phyloP scores from a whole-genome alignment of 2,113 vertebrate species.

The Pelecanoides urinatrix region DNA sequence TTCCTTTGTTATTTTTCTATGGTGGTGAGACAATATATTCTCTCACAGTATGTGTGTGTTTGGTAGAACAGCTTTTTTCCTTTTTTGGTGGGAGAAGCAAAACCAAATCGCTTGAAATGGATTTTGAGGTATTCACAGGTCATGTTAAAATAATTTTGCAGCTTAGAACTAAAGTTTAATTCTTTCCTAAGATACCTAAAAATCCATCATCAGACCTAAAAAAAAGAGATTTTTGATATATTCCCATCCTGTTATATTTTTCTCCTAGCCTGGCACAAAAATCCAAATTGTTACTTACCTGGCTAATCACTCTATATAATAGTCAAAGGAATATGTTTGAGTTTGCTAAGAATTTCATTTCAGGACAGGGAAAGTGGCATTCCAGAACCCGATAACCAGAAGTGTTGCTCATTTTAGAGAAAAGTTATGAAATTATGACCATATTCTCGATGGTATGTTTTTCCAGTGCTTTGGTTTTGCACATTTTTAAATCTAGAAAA shows the following conservation, averaged over 20 bases:
- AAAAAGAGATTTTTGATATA: background rate
- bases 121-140: background rate
- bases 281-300: background rate
- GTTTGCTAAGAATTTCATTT: background rate
- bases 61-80: background rate
- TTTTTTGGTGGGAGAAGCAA: background rate
- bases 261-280: background rate
- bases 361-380: background rate
- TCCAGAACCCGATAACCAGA: background rate
- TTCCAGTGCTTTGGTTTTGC: background rate
- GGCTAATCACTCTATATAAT: background rate
- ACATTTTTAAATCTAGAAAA: background rate
- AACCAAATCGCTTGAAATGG: background rate
- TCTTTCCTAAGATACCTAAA: background rate
- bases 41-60: background rate
- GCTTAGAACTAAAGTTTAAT: background rate
- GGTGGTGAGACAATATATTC: background rate
- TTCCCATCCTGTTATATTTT: background rate
- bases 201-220: background rate
- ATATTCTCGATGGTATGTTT: background rate
- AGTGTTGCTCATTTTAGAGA: background rate
- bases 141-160: background rate
- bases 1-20: background rate
- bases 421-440: background rate
- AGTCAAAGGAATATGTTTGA: background rate